Evolutionary conservation across 2,113 vertebrate species (phyloP).

Genomic region (Hymenochirus boettgeri): DNA sequence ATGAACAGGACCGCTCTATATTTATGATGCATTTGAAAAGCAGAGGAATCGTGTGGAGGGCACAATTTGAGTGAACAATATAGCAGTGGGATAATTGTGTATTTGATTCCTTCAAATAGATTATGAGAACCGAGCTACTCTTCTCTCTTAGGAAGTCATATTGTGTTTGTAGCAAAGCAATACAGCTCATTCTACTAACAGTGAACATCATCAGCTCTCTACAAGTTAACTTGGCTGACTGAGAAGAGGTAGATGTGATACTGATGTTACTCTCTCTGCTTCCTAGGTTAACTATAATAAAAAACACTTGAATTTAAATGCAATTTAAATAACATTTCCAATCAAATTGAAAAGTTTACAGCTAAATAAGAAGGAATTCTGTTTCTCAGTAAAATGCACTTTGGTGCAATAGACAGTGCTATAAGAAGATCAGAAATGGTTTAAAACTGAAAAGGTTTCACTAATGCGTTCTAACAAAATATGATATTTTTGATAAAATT

Average conservation of each 20-base stretch:
- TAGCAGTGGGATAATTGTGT: constrained; percentile 55
- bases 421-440: not conserved
- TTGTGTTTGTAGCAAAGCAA: constrained; percentile 49
- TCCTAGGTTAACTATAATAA: constrained; percentile 40
- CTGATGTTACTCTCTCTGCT: constrained; percentile 34
- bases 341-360: constrained; percentile 23
- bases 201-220: constrained; percentile 51
- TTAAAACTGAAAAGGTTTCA: too few species aligned
- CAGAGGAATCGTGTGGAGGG: constrained; percentile 56
- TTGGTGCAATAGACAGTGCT: not conserved
- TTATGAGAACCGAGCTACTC: constrained; percentile 49
- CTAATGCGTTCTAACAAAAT: too few species aligned
- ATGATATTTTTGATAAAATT: too few species aligned
- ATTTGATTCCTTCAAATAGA: constrained; percentile 55
- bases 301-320: constrained; percentile 22
- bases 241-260: constrained; percentile 35
- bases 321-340: constrained; percentile 22
- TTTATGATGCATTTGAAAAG: constrained; percentile 52
- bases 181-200: constrained; percentile 53
- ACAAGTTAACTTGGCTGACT: constrained; percentile 33
- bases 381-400: constrained; percentile 1
- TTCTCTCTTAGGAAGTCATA: constrained; percentile 53
- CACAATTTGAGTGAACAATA: constrained; percentile 53
- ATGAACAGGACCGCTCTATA: constrained; percentile 48
- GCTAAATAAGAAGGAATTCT: constrained; percentile 9